Conservation (phyloP, 2,797 vertebrate genomes). For the Caiman crocodilus region DNA sequence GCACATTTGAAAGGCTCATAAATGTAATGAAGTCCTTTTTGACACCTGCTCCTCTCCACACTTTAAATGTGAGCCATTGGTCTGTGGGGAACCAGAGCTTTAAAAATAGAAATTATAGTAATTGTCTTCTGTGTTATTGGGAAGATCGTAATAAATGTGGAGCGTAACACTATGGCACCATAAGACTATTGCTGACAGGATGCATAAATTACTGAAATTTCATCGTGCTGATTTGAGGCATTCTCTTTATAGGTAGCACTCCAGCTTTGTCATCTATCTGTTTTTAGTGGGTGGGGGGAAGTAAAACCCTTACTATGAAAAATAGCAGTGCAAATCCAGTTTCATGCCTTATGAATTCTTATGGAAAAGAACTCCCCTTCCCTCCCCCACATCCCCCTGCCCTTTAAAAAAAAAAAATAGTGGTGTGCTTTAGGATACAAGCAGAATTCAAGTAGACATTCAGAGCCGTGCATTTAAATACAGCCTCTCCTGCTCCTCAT, state of each 20-base stretch:
- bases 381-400: too few species aligned
- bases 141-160: conserved; percentile 71
- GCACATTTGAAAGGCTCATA: conserved; percentile 72
- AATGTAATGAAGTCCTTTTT: conserved; percentile 82
- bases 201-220: conserved; percentile 59
- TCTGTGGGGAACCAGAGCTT: conserved; percentile 76
- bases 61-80: conserved; percentile 78
- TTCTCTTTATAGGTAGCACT: not conserved
- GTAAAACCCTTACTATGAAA: not conserved
- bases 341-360: not conserved
- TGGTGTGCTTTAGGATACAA: not conserved
- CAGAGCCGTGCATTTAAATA: not conserved
- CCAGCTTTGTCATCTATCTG: not conserved
- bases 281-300: not conserved
- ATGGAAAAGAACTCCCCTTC: not conserved
- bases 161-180: conserved; percentile 16
- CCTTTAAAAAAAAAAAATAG: not conserved
- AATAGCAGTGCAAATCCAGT: not conserved
- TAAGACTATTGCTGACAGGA: conserved; percentile 43
- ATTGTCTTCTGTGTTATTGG: conserved; percentile 81
- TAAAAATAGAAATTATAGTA: conserved; percentile 87
- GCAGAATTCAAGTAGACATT: not conserved
- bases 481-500: not conserved
- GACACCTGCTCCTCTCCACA: conserved; percentile 92
- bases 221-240: not conserved